Base-by-base conservation (phyloP, 2,113 vertebrate species). In the Poicephalus meyeri region DNA sequence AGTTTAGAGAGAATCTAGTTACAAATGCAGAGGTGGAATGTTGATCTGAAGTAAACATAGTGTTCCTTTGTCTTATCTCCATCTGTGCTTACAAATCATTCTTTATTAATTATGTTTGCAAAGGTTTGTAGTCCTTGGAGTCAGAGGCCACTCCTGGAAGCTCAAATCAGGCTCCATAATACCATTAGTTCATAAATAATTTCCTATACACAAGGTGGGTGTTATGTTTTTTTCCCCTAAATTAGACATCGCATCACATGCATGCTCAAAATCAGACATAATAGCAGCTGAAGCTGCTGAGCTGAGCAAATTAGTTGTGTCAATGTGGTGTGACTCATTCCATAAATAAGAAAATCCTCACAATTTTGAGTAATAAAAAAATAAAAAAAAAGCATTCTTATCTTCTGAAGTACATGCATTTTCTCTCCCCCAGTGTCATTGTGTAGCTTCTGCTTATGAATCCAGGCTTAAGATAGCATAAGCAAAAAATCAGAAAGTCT, bases 351-450 rank as follows among this genome's bases (percentile, higher is more conserved):
- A 79, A 87, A 84, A 86, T 24, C 78, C 18, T 68, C 73, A 53
- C 29, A 21, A 63, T 55, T 74, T 55, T 39, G 49, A 53, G 29
- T 56, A 53, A 33, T 52, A 70, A 65, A n/a, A 58, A n/a, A 14
- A n/a, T 23, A 17, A 29, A 70, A 78, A 35, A 23, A 6, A 44
- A 78, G 8, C 39, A n/a, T 41, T 73, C 21, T 84, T 86, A 50
- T 15, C 68, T 86, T 18, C 2, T 61, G 33, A 84, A 81, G 19
- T 25, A 29, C 23, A 64, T 84, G 55, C 0, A 12, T 74, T 52
- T 68, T 84, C n/a, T 72, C 23, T 79, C 12, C 31, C 39, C 26
- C 35, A 71, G 9, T 0, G 0, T 25, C 53, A 26, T 0, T 7
- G 29, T 29, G 29, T 26, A 78, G 29, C 13, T 56, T 18, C 37